These are phyloP conservation scores for Nymphalis polychloros DNA, from an alignment of 2,888 invertebrate genomes.

Conservation along the genomic window DNA sequence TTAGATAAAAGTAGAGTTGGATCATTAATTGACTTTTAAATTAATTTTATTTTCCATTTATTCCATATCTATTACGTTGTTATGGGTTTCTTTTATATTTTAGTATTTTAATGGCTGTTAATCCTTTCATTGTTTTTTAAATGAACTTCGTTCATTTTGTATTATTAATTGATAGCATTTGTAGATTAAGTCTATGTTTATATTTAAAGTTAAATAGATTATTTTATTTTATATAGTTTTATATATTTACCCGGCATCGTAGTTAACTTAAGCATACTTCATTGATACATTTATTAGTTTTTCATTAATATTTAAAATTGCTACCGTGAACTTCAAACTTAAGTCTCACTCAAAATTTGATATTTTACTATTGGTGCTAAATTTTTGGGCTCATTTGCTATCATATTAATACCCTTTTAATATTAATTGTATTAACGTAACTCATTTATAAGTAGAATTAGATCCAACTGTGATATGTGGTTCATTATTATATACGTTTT, in stretches of 20 bases:
- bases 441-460: constrained; percentile 54
- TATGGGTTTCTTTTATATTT: background rate
- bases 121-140: background rate
- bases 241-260: constrained; percentile 3
- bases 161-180: constrained; percentile 29
- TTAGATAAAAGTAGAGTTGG: constrained; percentile 2
- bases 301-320: background rate
- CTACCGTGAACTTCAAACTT: background rate
- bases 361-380: constrained; percentile 34
- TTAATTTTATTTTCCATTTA: background rate
- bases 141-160: background rate
- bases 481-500: constrained; percentile 39
- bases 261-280: constrained; percentile 11
- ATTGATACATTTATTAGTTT: background rate
- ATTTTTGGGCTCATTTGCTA: constrained; percentile 13
- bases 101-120: background rate
- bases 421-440: constrained; percentile 27
- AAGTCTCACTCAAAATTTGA: background rate
- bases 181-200: constrained; percentile 24
- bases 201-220: background rate
- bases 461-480: constrained; percentile 70
- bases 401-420: constrained; percentile 2
- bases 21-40: background rate
- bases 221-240: constrained; percentile 6
- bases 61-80: background rate